A percentile compares a stretch with the other conserved stretches of the same genome.
phyloP scores from a whole-genome alignment of 2,797 vertebrate species.

The Phalanger gymnotis region DNA sequence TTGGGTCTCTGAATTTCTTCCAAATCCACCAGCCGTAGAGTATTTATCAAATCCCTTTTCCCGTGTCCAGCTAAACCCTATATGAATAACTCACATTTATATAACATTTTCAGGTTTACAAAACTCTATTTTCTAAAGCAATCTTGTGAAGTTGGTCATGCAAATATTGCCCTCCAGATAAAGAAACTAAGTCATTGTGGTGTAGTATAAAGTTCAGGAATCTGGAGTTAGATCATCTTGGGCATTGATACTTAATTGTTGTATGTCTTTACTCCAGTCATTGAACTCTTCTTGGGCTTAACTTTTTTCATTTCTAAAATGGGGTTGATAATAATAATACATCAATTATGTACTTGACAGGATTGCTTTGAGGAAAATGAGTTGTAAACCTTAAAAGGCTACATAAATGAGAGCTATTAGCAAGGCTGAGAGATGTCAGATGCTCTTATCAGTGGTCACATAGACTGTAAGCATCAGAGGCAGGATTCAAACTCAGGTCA shows the following conservation, averaged over 20 bases:
- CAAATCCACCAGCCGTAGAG: not conserved
- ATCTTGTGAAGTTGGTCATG: not conserved
- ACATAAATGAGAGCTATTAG: not conserved
- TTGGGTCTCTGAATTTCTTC: conserved; percentile 33
- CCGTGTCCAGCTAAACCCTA: not conserved
- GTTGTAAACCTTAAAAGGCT: not conserved
- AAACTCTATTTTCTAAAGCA: not conserved
- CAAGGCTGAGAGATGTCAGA: not conserved
- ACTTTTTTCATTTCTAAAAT: not conserved
- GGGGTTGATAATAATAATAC: not conserved
- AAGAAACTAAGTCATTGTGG: not conserved
- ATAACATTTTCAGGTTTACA: not conserved
- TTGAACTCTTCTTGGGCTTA: not conserved
- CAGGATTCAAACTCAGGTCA: not conserved
- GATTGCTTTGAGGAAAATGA: not conserved
- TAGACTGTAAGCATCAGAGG: not conserved
- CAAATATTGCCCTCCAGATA: not conserved
- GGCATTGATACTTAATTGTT: not conserved
- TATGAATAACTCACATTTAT: not conserved
- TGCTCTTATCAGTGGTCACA: not conserved
- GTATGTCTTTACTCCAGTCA: not conserved
- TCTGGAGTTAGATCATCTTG: not conserved
- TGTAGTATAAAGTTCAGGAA: not conserved
- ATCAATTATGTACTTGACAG: not conserved
- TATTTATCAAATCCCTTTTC: conserved; percentile 29